A percentile compares a stretch with the other conserved stretches of the same genome.
Evolutionary conservation across 2,888 invertebrate species (phyloP).

Genomic region (Drosophila putrida): DNA sequence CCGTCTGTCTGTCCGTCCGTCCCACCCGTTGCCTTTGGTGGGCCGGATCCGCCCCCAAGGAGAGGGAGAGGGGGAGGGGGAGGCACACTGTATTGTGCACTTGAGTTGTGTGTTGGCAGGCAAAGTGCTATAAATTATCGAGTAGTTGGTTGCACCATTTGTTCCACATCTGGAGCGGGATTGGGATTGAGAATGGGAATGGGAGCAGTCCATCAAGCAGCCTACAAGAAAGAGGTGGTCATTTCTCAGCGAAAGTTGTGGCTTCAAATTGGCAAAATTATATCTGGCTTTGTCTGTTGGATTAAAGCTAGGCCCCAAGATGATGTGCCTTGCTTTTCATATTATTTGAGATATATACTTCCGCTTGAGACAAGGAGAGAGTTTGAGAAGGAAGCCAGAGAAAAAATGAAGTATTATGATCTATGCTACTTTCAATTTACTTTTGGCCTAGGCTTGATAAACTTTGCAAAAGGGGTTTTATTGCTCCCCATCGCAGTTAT

Average conservation of each 20-base stretch:
- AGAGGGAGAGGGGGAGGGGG: no score
- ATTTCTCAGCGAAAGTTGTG: conserved; percentile 34
- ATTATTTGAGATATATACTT: not conserved
- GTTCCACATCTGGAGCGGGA: not conserved
- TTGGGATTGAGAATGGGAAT: conserved; percentile 5
- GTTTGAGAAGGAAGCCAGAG: not conserved
- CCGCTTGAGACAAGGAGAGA: not conserved
- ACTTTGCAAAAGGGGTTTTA: conserved; percentile 45
- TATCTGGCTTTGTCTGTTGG: conserved; percentile 16
- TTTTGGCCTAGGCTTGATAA: conserved; percentile 58
- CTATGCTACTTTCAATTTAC: conserved; percentile 46
- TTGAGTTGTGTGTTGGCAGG: conserved; percentile 52
- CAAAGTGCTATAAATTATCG: conserved; percentile 75
- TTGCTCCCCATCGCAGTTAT: conserved; percentile 9
- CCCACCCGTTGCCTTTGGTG: not conserved
- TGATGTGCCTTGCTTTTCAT: no score
- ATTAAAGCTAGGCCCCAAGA: no score
- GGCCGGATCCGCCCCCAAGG: not conserved
- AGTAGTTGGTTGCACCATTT: conserved; percentile 64
- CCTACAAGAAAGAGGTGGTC: conserved; percentile 69
- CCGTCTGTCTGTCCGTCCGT: conserved; percentile 46
- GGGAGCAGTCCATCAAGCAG: conserved; percentile 49
- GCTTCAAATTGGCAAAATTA: conserved; percentile 8
- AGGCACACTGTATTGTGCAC: conserved; percentile 35
- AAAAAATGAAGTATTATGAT: conserved; percentile 39